Evolutionary conservation across 2,113 vertebrate species (phyloP).

Genomic region (Cottus gobio): DNA sequence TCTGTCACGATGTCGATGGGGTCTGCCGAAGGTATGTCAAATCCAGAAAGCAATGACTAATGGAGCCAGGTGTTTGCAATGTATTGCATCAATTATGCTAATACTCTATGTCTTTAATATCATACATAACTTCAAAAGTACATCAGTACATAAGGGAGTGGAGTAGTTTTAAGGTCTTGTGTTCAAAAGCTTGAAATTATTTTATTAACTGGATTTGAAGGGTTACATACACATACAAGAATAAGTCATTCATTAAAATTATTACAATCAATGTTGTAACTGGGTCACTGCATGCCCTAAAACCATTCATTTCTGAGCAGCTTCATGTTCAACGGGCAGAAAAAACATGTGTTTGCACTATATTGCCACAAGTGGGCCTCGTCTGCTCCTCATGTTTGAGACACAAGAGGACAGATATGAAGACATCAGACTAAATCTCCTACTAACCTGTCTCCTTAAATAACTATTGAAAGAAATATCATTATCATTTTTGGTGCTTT

Average conservation of each 20-base stretch:
- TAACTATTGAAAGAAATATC: background rate
- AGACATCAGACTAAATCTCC: background rate
- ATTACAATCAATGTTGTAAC: slow-evolving; percentile 34
- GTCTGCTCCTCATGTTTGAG: slow-evolving; percentile 11
- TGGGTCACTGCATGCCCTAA: slow-evolving; percentile 29
- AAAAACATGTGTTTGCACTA: slow-evolving; percentile 43
- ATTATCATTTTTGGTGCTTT: background rate
- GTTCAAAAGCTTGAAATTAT: slow-evolving; percentile 13
- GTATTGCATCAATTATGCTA: background rate
- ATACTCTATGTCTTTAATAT: background rate
- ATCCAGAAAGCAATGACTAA: slow-evolving; percentile 5
- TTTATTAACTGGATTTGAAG: slow-evolving; percentile 16
- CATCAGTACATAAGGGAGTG: background rate
- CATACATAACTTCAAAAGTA: background rate
- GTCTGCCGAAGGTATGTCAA: slow-evolving; percentile 80
- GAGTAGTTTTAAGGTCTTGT: slow-evolving; percentile 8
- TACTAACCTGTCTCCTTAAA: background rate
- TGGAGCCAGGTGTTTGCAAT: slow-evolving; percentile 2
- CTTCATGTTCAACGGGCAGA: slow-evolving; percentile 13
- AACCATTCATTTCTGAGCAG: slow-evolving; percentile 17
- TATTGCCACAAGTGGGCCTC: slow-evolving; percentile 66
- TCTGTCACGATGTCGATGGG: slow-evolving; percentile 97
- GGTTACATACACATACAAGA: background rate
- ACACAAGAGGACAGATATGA: background rate
- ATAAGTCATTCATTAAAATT: slow-evolving; percentile 29